Evolutionary conservation across 2,888 invertebrate genomes (phyloP).

Genomic region (Patella pellucida): DNA sequence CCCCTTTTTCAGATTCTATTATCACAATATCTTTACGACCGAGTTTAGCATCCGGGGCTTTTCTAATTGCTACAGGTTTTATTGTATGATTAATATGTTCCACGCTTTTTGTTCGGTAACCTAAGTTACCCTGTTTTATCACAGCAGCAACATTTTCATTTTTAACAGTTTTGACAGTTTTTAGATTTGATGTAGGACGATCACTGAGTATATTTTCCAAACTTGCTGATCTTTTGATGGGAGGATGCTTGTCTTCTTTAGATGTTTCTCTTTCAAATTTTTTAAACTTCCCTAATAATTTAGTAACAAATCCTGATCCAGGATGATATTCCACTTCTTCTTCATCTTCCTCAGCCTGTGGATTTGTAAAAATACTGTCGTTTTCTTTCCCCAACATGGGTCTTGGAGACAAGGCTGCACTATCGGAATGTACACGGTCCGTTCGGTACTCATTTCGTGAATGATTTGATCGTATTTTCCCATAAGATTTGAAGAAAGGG

Average conservation of each 20-base stretch:
- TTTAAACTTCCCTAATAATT: slow-evolving; percentile 58
- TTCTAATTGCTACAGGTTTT: slow-evolving; percentile 11
- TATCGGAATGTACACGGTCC: background rate
- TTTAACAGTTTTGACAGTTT: background rate
- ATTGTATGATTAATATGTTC: slow-evolving; percentile 20
- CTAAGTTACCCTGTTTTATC: background rate
- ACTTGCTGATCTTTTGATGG: slow-evolving; percentile 52
- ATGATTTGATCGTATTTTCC: slow-evolving; percentile 16
- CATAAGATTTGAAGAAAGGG: slow-evolving; percentile 41
- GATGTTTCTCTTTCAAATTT: slow-evolving; percentile 32
- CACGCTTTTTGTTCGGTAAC: slow-evolving; percentile 18
- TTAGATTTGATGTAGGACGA: background rate
- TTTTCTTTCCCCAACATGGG: background rate
- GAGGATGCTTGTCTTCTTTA: slow-evolving; percentile 24
- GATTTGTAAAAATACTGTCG: slow-evolving; percentile 12
- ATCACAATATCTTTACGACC: slow-evolving; percentile 30
- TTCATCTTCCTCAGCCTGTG: slow-evolving; percentile 30
- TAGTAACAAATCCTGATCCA: slow-evolving; percentile 66
- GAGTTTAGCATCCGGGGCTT: slow-evolving; percentile 30
- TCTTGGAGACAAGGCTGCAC: background rate
- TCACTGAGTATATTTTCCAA: slow-evolving; percentile 50
- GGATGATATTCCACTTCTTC: slow-evolving; percentile 57
- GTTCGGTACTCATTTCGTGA: background rate
- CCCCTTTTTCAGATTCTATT: slow-evolving; percentile 28
- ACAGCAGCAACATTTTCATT: background rate